Percentiles rank a stretch among this genome's conserved stretches.
These are phyloP conservation scores for Caracal caracal DNA, from an alignment of 2,113 vertebrate genomes.

Conservation along the genomic window DNA sequence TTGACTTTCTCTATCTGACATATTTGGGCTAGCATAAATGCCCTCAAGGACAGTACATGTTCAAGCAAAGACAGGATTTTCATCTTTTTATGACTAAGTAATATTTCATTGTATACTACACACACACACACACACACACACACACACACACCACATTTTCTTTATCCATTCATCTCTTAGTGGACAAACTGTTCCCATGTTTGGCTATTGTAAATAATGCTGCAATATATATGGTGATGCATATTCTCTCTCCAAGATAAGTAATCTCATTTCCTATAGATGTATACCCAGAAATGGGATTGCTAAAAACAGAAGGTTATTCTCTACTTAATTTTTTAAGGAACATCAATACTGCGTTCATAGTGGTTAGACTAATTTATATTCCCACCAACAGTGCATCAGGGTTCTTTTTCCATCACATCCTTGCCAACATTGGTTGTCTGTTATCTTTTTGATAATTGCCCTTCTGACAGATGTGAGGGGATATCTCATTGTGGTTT, in stretches of 20 bases:
- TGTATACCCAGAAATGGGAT: neutral
- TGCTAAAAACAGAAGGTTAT: neutral
- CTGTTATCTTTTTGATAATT: neutral
- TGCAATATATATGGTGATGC: neutral
- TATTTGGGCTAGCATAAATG: neutral
- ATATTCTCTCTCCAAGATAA: neutral
- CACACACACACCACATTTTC: neutral
- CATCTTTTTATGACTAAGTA: neutral
- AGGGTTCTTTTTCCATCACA: neutral
- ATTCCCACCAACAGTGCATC: neutral
- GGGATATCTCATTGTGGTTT: neutral
- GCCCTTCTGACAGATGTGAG: neutral
- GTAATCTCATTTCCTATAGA: neutral
- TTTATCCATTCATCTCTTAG: neutral
- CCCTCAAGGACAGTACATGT: neutral
- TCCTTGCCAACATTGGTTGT: neutral
- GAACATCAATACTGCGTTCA: neutral
- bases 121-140: neutral
- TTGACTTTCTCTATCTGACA: neutral
- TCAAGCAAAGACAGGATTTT: neutral
- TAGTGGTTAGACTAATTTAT: neutral
- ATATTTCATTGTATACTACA: neutral
- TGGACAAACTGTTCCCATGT: neutral
- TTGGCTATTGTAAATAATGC: neutral
- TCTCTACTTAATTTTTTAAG: neutral